Evolutionary conservation across 2,797 vertebrate species (phyloP).

Genomic region (Tarsius wallacei): DNA sequence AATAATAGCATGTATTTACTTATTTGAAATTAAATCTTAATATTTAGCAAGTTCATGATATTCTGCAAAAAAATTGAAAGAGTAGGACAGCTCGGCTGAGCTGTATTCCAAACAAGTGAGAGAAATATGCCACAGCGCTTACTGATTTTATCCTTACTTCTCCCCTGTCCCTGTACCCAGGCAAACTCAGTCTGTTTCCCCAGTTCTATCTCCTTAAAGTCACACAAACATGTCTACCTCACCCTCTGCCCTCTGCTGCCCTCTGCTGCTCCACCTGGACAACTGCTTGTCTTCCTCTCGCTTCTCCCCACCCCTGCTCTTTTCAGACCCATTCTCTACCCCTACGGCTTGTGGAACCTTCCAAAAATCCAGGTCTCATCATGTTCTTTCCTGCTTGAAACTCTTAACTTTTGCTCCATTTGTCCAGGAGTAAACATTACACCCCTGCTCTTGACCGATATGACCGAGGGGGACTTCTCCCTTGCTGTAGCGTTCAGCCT

Average conservation of each 20-base stretch:
- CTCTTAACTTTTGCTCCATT: neutral
- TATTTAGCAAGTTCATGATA: neutral
- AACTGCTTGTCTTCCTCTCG: neutral
- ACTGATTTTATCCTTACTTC: neutral
- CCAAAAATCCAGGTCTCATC: neutral
- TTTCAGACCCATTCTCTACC: neutral
- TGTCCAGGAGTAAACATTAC: neutral
- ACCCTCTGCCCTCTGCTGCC: accelerated
- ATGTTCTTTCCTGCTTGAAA: neutral
- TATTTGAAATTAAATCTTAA: constrained; percentile 33
- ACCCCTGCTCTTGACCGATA: neutral
- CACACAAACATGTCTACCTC: neutral
- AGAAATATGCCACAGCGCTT: neutral
- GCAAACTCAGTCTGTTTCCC: neutral
- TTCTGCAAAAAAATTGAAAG: neutral
- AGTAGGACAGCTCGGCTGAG: neutral
- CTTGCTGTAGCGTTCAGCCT: accelerated
- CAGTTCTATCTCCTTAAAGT: neutral
- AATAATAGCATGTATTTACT: neutral
- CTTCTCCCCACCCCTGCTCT: neutral
- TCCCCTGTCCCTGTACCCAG: accelerated
- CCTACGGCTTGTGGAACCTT: neutral
- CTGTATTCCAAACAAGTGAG: neutral
- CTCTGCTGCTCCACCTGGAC: neutral
- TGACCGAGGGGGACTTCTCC: neutral